These are phyloP conservation scores for Galbula dea DNA, from an alignment of 2,113 vertebrate genomes.

Conservation along the genomic window DNA sequence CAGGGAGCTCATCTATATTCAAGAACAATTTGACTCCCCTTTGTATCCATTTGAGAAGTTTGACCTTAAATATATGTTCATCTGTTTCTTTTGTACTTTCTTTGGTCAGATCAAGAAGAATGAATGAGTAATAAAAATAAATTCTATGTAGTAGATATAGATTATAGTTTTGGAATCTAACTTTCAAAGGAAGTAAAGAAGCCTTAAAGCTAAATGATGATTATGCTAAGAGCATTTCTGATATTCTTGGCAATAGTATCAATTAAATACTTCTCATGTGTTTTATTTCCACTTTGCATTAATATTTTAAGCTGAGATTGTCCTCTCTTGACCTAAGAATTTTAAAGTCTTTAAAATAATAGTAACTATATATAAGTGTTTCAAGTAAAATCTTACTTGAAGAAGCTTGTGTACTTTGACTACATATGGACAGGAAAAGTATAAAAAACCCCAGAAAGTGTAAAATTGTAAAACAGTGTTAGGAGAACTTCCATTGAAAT, in stretches of 20 bases:
- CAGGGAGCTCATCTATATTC: background rate
- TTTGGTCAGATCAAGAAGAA: background rate
- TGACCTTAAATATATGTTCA: background rate
- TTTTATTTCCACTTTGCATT: background rate
- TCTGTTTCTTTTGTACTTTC: background rate
- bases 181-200: background rate
- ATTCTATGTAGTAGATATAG: no score
- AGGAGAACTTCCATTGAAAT: background rate
- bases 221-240: background rate
- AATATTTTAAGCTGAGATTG: background rate
- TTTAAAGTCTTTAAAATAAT: background rate
- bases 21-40: background rate
- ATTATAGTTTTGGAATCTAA: background rate
- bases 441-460: background rate
- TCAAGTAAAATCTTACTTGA: background rate
- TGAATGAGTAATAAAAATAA: background rate
- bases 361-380: background rate
- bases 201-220: background rate
- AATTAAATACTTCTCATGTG: constrained; percentile 1
- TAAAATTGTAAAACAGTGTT: background rate
- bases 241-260: background rate
- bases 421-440: background rate
- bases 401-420: background rate
- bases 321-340: background rate
- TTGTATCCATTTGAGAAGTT: background rate